Percentiles rank a stretch among this genome's conserved stretches.
phyloP scores from a whole-genome alignment of 2,113 vertebrate genomes.

The Australoheros scitulus region DNA sequence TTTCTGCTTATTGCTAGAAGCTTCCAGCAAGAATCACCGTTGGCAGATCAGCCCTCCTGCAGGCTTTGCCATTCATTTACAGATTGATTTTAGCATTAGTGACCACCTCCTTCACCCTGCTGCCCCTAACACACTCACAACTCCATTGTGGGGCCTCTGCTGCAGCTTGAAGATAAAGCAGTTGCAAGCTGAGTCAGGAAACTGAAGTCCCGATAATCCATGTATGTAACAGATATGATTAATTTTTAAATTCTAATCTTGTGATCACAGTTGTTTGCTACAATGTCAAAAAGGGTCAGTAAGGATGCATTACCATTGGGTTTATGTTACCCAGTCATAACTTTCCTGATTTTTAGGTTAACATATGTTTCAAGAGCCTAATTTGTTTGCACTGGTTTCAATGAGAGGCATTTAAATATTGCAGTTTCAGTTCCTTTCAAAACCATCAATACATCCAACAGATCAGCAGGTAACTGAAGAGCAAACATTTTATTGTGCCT shows the following conservation, averaged over 20 bases:
- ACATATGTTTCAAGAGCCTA: neutral
- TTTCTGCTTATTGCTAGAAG: slow-evolving; percentile 49
- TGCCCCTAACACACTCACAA: slow-evolving; percentile 4
- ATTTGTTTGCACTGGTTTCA: neutral
- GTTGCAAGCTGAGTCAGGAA: slow-evolving; percentile 14
- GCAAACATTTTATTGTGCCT: neutral
- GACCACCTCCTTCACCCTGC: slow-evolving; percentile 31
- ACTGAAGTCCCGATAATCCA: slow-evolving; percentile 40
- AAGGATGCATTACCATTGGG: neutral
- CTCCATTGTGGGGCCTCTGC: slow-evolving; percentile 41
- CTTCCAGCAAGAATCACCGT: slow-evolving; percentile 37
- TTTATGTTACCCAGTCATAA: neutral
- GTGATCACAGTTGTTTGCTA: neutral
- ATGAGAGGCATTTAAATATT: neutral
- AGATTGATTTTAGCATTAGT: slow-evolving; percentile 73
- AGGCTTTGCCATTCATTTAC: slow-evolving; percentile 61
- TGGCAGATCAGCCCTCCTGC: slow-evolving; percentile 49
- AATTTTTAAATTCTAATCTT: neutral
- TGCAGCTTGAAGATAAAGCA: slow-evolving; percentile 63
- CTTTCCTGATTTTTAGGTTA: neutral
- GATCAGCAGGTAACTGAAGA: neutral
- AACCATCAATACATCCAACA: neutral
- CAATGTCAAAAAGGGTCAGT: neutral
- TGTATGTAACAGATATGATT: neutral
- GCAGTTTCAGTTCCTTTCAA: neutral